Conservation (phyloP, 2,113 vertebrate genomes). For the Telmatochromis bifrenatus region DNA sequence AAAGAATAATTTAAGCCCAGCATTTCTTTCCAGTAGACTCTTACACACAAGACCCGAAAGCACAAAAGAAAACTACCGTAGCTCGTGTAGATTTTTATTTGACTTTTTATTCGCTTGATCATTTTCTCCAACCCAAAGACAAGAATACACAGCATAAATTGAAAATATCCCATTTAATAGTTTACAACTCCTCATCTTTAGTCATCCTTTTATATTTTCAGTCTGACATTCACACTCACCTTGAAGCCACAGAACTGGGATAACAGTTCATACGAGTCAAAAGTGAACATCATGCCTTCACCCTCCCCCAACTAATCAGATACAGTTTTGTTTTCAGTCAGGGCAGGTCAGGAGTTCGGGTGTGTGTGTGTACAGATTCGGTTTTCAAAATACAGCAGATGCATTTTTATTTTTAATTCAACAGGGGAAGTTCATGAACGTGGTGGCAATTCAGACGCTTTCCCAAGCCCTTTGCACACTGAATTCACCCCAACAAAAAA, state of each 20-base stretch:
- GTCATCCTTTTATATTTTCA: conserved; percentile 62
- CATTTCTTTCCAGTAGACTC: neutral
- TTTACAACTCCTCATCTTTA: conserved; percentile 81
- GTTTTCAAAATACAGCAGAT: conserved; percentile 52
- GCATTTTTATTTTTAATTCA: conserved; percentile 22
- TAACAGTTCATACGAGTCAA: conserved; percentile 55
- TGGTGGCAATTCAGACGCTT: conserved; percentile 18
- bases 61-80: conserved; percentile 11
- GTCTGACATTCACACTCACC: conserved; percentile 67
- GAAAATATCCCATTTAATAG: conserved; percentile 95
- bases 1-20: neutral
- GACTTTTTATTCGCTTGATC: conserved; percentile 84
- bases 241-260: conserved; percentile 56
- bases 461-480: conserved; percentile 50
- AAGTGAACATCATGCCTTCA: conserved; percentile 14
- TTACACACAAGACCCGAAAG: neutral
- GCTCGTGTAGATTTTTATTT: conserved; percentile 43
- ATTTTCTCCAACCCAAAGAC: conserved; percentile 97
- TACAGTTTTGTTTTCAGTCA: conserved; percentile 25
- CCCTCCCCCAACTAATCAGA: conserved; percentile 14
- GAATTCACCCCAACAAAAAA: conserved; percentile 14
- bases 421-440: conserved; percentile 33
- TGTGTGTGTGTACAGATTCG: conserved; percentile 18
- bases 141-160: conserved; percentile 95
- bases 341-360: neutral